Evolutionary conservation across 2,888 invertebrate genomes (phyloP), one percentile per base, ranked within the genome.

Genomic region (Drosophila ochracea): DNA sequence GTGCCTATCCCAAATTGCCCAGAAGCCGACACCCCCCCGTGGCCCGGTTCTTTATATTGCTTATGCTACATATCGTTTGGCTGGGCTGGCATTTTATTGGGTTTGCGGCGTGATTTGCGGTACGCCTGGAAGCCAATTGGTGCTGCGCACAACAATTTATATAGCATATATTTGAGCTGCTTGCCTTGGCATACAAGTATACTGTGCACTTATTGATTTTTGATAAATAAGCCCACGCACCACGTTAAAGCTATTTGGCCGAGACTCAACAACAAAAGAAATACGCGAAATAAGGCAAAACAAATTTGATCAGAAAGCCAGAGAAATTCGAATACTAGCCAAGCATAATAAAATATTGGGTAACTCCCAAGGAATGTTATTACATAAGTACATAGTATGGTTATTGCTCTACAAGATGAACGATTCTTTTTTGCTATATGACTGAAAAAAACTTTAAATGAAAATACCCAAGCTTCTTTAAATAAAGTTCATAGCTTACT

Each of bases 51-150:
- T 69, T 69, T 72, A 70, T 71, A 57, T 58, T 83, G 58, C 68
- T 69, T 73, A 76, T 73, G 83, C 59, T 72, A 66, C 75, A 75
- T 70, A 62, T 65, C 68, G 61, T 68, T 72, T 41, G 66, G 68
- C 65, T 76, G 64, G 70, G 77, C 58, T 76, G 89, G 61, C 71
- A 75, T 80, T 84, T 86, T 83, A 86, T 86, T 81, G 80, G 78
- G 85, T 84, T 79, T 88, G 81, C 74, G 83, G 90, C 90, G 76
- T 81, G 91, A 90, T 85, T 84, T 87, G 87, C 65, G 82, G 82
- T 66, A 62, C 53, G 68, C 63, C 71, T 28, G 58, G 41, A 37
- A 59, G 61, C 47, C 63, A 73, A 70, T 62, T 81, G 62, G 57
- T 50, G 55, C 61, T 53, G 25, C 35, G 60, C 41, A 71, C 60